phyloP scores from a whole-genome alignment of 2,797 vertebrate species.

The Lacerta viridis region DNA sequence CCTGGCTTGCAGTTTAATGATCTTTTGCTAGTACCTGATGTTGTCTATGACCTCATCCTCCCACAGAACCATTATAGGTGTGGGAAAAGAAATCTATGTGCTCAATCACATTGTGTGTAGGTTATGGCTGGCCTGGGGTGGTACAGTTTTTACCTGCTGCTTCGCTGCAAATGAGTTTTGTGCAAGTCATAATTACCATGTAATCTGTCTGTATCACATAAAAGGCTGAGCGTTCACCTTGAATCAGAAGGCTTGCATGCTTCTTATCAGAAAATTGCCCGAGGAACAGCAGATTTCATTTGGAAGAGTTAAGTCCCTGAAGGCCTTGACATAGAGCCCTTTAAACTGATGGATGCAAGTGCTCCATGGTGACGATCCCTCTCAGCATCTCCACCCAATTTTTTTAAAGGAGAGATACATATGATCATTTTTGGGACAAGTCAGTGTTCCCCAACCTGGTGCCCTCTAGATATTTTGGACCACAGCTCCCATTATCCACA shows the following conservation, averaged over 20 bases:
- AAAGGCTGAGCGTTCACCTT: neutral
- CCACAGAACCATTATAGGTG: neutral
- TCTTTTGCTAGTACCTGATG: neutral
- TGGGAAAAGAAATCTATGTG: neutral
- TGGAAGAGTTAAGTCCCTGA: neutral
- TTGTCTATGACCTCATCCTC: neutral
- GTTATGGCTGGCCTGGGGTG: neutral
- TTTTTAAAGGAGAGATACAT: neutral
- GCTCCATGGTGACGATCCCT: neutral
- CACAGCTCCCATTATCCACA: no score
- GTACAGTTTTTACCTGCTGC: neutral
- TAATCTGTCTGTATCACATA: neutral
- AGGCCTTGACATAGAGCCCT: neutral
- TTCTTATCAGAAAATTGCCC: neutral
- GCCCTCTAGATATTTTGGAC: no score
- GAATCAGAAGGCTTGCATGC: neutral
- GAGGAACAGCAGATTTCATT: neutral
- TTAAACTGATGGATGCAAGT: neutral
- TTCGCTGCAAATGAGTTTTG: neutral
- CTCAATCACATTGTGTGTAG: neutral
- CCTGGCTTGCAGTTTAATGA: neutral
- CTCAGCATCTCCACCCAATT: neutral
- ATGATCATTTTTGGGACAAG: no score
- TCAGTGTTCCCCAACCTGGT: no score
- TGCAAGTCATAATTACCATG: neutral